Conservation (phyloP, 2,888 invertebrate species). For the Salticus scenicus region DNA sequence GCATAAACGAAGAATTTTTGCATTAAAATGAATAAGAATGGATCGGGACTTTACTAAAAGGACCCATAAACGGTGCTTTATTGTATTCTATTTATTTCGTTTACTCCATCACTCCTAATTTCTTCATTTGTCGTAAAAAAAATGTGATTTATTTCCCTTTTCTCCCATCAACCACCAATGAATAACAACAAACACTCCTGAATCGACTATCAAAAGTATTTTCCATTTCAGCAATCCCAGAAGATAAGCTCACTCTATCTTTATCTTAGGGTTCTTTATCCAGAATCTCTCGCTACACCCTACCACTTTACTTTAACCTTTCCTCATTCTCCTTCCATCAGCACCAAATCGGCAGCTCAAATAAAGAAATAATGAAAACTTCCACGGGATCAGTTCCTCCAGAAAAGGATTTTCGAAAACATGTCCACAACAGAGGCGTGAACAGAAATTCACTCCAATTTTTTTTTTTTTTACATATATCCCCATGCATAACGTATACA, state of each 20-base stretch:
- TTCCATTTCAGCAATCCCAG: neutral
- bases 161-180: neutral
- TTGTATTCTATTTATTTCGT: too few species aligned
- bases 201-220: neutral
- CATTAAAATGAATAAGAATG: too few species aligned
- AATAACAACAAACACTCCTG: neutral
- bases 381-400: neutral
- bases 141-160: neutral
- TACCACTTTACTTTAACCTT: neutral
- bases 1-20: too few species aligned
- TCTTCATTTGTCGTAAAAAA: too few species aligned
- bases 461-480: too few species aligned
- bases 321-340: neutral
- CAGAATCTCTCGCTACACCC: neutral
- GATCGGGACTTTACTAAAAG: too few species aligned
- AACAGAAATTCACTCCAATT: slow-evolving; percentile 32
- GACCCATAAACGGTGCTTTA: too few species aligned
- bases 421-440: slow-evolving; percentile 61
- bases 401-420: slow-evolving; percentile 30
- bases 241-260: neutral
- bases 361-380: slow-evolving; percentile 53
- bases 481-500: slow-evolving; percentile 27
- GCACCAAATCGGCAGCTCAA: slow-evolving; percentile 11
- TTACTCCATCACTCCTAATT: too few species aligned
- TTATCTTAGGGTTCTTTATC: too few species aligned